Evolutionary conservation across 2,113 vertebrate genomes (phyloP), one percentile per base, ranked within the genome.

Genomic region (Paramisgurnus dabryanus): DNA sequence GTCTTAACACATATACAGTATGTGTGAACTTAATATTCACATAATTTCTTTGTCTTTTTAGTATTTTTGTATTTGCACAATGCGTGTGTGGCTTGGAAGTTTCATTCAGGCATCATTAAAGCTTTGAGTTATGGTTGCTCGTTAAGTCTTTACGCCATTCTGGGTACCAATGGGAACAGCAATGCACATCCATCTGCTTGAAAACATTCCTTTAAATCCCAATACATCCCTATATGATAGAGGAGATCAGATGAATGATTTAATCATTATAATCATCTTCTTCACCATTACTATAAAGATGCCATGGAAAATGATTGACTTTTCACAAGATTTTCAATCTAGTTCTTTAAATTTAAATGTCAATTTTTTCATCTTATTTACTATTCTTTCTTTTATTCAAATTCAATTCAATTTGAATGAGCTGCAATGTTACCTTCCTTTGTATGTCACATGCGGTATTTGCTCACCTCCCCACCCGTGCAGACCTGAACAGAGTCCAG

Each of bases 101-200:
- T 45, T 67, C 49, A 82, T 64, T 22, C n/a, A 66, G 78, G 68
- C 9, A 65, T 72, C 78, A 79, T 79, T 82, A 61, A 66, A 68
- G 55, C 63, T 53, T 47, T 72, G 75, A 74, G 64, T 82, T 79
- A 82, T 53, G 3, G 27, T 53, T 53, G 17, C n/a, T 57, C 53
- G 71, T 78, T 74, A 79, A 47, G 50, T 43, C 60, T 74, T 67
- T 65, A 79, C 27, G 57, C 60, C 60, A 63, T 67, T 61, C 68
- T 67, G 39, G 76, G 60, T 9, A 77, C 60, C 63, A n/a, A 58
- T 10, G 75, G 57, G n/a, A 70, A 67, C 63, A 13, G 22, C 10
- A 7, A 22, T 65, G 61, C 75, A 82, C 66, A 70, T 45, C 22
- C 5, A 73, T 13, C 22, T 50, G 49, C 15, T 63, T 57, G 15